Base-by-base conservation (phyloP, 2,797 vertebrate species). In the Enoplosus armatus region DNA sequence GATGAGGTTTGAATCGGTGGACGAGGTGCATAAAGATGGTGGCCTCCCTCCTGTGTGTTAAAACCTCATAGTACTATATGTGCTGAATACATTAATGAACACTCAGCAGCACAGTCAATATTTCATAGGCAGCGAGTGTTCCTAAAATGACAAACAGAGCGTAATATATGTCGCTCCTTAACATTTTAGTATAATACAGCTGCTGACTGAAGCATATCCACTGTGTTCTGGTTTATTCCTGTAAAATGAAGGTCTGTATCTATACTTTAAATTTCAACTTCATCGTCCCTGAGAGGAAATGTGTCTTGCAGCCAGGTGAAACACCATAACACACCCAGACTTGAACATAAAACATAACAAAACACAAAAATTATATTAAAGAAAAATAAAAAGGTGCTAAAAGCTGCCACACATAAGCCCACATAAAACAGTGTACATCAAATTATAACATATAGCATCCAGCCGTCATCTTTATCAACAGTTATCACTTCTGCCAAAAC, bases 31-130 rank as follows among this genome's bases (percentile, higher is more conserved):
- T 20, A 5, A 54, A 77, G 56, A 79, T 18, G 18, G 27, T 0
- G 15, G 39, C 63, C 37, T 70, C 50, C 63, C 37, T 70, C 50
- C 54, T 56, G 66, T 50, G 59, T 37, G 24, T 74, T 43, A 62
- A 70, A 54, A 37, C 60, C 27, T 72, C 29, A 10, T 26, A 8
- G 66, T 26, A 37, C 24, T 47, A 31, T 47, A 75, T 29, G 26
- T 45, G 56, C 78, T 66, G 39, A 87, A 93, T 90, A 66, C 84
- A 89, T 89, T 69, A 80, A 90, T 70, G 67, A 86, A 82, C 65
- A 69, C 77, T 79, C 80, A 59, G 80, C 72, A 75, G 82, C 69
- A 33, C 62, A 20, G 80, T 93, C 85, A 91, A 92, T 92, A 90
- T 92, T 94, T 93, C 27, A 85, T 91, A 83, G 7, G 61, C 74